Evolutionary conservation across 2,113 vertebrate genomes (phyloP).

Genomic region (Cercopithecus mona): DNA sequence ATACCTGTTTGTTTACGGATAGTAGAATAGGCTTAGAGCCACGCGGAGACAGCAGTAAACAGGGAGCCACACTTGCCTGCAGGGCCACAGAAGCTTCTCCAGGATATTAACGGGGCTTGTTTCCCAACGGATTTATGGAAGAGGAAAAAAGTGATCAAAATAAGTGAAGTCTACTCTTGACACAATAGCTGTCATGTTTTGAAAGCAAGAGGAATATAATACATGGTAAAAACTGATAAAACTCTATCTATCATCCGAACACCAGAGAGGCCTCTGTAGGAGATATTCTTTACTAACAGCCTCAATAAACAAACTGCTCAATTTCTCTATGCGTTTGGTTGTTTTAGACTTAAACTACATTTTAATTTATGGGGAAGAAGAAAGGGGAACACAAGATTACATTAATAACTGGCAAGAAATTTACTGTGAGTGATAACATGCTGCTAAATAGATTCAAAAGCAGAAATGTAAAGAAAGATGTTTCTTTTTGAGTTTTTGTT

Average conservation of each 20-base stretch:
- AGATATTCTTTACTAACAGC: neutral
- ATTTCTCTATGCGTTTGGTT: neutral
- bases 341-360: neutral
- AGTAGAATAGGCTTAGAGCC: neutral
- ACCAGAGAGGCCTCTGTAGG: neutral
- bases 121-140: constrained; percentile 1
- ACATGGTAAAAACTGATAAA: constrained; percentile 10
- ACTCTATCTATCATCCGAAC: neutral
- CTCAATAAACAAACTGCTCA: neutral
- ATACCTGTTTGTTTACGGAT: neutral
- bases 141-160: neutral
- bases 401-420: neutral
- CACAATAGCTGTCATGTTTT: neutral
- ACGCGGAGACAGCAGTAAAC: neutral
- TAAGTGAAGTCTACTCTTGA: neutral
- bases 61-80: neutral
- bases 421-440: neutral
- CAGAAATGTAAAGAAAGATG: neutral
- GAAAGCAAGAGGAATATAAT: neutral
- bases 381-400: neutral
- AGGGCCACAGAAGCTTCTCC: neutral
- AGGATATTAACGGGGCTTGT: neutral
- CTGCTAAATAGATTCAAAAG: neutral
- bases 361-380: neutral
- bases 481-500: neutral